Evolutionary conservation across 1,140 invertebrate species (phyloP), one percentile per base, ranked within the genome.

Genomic region (Anthonomus grandis): DNA sequence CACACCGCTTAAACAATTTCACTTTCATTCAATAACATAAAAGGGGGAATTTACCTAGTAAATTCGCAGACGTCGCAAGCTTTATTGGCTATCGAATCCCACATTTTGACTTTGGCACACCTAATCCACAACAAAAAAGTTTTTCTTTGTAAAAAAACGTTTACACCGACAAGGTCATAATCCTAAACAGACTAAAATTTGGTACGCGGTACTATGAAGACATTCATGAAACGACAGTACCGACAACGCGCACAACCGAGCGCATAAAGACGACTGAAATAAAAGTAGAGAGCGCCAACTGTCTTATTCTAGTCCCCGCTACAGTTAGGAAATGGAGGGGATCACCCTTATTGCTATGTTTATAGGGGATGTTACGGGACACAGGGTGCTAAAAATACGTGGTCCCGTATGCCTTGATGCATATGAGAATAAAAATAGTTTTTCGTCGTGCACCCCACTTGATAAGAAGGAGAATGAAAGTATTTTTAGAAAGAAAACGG

Each of bases 311-410:
- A 48, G 41, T 60, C 60, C 63, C 60, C 63, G 52, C 57, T 59
- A 64, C 62, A 57, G 59, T 61, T 61, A 62, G 48, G 34, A 50
- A 44, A 38, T 57, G 41, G 63, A 59, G 63, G 63, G 63, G 63
- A 41, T 48, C 54, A 64, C 59, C 59, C 59, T 57, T 51, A 12
- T 23, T 27, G 19, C 19, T 4, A 49, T 38, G 23, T 8, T n/a
- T 12, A 44, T 48, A 59, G 63, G 60, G 63, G 55, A 58, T 57
- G 59, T 21, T 61, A 51, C 47, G 41, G 53, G 49, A 45, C 48
- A 47, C 22, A 61, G 63, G 63, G 63, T 57, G 63, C 63, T 53
- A 64, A 62, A 64, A n/a, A n/a, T n/a, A 59, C 36, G 50, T 38
- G 45, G 39, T 18, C 46, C 55, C 47, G 37, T 47, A 57, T 50